Base-by-base conservation (phyloP, 2,888 invertebrate species). In the Ctenicera cuprea region DNA sequence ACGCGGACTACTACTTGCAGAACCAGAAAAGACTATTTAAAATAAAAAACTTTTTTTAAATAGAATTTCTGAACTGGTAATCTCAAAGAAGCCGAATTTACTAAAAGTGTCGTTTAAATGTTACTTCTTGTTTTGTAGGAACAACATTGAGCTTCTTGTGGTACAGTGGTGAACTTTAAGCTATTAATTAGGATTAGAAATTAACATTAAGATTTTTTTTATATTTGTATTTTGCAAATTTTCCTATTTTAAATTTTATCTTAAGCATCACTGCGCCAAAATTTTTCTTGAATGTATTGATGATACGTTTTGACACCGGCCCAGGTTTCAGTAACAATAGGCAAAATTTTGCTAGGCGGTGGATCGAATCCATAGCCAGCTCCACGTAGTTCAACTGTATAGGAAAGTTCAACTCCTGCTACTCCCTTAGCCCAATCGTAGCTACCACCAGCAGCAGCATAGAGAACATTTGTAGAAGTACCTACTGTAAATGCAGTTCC, bases 301-400 rank as follows among this genome's bases (percentile, higher is more conserved):
- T 57, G 33, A 8, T 89, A 90, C 0, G 86, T 89, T 50, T 87
- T 87, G 43, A 91, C 84, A 11, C 90, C 91, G 63, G 87, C 87
- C 89, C 92, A 93, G 14, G 92, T 91, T 81, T 92, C 92, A 0
- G 80, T 73, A 22, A 89, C 90, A 1, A 91, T 89, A 18, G 89
- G 88, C 43, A 86, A 78, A 76, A 94, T 93, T 74, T 89, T 88
- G 0, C 80, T 80, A 0, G 91, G 87, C 3, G 89, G 86, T 0
- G 92, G 87, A 80, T 26, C 5, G 0, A 91, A 92, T 7, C 80
- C 80, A 2, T 80, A 77, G 7, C 83, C 78, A 8, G 83, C 79
- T 22, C 91, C 89, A 0, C 93, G 92, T 71, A 94, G 83, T 84
- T 93, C 93, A 80, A 91, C 88, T 1, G 92, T 92, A 76, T 90